These are phyloP conservation scores for Periophthalmus magnuspinnatus DNA, from an alignment of 2,797 vertebrate species.

Conservation along the genomic window DNA sequence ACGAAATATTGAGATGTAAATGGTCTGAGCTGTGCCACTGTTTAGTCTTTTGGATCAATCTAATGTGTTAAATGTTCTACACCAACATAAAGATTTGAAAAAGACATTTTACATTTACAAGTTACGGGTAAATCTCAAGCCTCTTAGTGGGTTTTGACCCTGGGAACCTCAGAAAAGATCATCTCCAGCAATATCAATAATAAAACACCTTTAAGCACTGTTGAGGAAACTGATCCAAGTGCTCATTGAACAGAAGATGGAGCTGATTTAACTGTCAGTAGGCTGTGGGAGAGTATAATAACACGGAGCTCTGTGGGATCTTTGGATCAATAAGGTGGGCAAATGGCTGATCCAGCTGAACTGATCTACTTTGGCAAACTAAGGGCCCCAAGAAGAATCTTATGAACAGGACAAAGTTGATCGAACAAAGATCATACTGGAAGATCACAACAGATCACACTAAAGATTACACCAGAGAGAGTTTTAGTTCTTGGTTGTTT, in stretches of 20 bases:
- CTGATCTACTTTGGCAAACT: not conserved
- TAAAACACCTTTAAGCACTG: not conserved
- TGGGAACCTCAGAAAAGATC: slow-evolving; percentile 13
- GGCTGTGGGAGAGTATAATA: not conserved
- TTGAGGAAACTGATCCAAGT: not conserved
- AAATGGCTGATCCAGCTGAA: not conserved
- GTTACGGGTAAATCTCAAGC: slow-evolving; percentile 21
- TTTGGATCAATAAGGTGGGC: not conserved
- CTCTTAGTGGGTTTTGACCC: slow-evolving; percentile 38
- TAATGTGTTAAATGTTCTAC: not conserved
- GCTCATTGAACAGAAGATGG: not conserved
- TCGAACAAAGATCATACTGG: not conserved
- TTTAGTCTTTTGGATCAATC: not conserved
- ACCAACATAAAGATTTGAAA: not conserved
- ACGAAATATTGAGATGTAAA: too few species aligned
- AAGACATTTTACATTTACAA: not conserved
- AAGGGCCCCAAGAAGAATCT: not conserved
- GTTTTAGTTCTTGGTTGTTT: too few species aligned
- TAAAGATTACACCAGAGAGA: too few species aligned
- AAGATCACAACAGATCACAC: too few species aligned
- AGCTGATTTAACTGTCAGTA: not conserved
- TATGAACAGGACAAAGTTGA: not conserved
- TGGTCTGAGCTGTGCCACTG: not conserved
- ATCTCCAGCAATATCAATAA: slow-evolving; percentile 31
- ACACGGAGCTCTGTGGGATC: not conserved